Base-by-base conservation (phyloP, 2,888 invertebrate species). In the Galerucella calmariensis region DNA sequence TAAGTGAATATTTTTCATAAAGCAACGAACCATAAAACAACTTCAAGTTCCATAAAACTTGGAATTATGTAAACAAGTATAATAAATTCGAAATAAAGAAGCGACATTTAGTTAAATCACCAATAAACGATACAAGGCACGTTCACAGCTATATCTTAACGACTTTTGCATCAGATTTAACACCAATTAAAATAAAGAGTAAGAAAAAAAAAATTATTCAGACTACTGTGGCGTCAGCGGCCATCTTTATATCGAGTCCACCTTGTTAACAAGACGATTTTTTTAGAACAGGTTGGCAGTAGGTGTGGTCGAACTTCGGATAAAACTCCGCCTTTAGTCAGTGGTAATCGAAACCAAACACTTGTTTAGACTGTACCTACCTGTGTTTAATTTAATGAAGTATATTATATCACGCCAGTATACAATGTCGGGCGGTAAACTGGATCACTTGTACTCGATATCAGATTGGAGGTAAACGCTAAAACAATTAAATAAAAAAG, bases 241-340 rank as follows among this genome's bases (percentile, higher is more conserved):
- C 87, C 87, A 87, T 87, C 87, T 87, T 87, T 86, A 84, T 83
- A 81, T 79, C 83, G 81, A 83, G 83, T 84, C 83, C 82, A 82
- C 81, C 84, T 85, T 86, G 86, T 86, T 86, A 86, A 86, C 86
- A 87, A 80, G 85, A 84, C 80, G 81, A 85, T 85, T 86, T 86
- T 83, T 85, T 84, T 81, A 80, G 83, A 85, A 86, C 86, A 84
- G 85, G 85, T 87, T 85, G 83, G 79, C 82, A 81, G 81, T 83
- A 84, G 86, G 85, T 82, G 86, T 84, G 85, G 84, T 83, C 80
- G 78, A 76, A 81, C 75, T 77, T 72, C 53, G 77, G 78, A 81
- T 58, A 72, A 53, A 72, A 72, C 72, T 63, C 72, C 72, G 72
- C 72, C 72, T 72, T 48, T 65, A 65, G 16, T 41, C 20, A 51